Percentiles rank a stretch among this genome's conserved stretches.
Evolutionary conservation across 2,888 invertebrate species (phyloP).

Genomic region (Melieria omissa): DNA sequence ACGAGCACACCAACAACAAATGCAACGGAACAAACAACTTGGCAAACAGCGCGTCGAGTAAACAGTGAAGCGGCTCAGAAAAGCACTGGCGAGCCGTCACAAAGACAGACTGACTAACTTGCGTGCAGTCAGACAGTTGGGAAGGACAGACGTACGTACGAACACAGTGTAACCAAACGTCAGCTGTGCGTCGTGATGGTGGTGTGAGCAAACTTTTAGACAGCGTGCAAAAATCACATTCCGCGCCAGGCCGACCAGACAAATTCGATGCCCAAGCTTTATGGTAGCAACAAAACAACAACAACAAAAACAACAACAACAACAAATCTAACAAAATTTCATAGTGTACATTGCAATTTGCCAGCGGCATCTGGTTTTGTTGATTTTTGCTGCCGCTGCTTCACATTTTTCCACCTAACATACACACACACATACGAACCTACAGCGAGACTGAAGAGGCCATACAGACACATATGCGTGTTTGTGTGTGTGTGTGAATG

Average conservation of each 20-base stretch:
- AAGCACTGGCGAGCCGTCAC: not conserved
- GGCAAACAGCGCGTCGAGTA: no score
- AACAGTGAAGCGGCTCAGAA: no score
- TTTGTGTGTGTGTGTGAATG: not conserved
- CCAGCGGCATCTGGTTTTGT: slow-evolving; percentile 26
- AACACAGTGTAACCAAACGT: no score
- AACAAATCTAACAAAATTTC: not conserved
- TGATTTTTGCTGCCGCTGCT: slow-evolving; percentile 11
- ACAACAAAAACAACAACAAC: slow-evolving; percentile 1
- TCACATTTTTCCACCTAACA: not conserved
- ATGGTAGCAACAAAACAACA: not conserved
- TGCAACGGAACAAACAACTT: no score
- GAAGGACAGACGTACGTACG: no score
- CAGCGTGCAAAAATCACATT: no score
- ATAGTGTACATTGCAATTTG: slow-evolving; percentile 11
- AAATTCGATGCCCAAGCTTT: no score
- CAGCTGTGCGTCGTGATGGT: no score
- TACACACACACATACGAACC: not conserved
- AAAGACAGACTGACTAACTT: not conserved
- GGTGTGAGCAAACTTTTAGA: no score
- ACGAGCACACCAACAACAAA: no score
- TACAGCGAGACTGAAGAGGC: not conserved
- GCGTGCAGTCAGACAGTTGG: not conserved
- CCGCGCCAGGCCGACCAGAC: no score
- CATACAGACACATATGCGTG: slow-evolving; percentile 44